Evolutionary conservation across 2,888 invertebrate species (phyloP), one percentile per base, ranked within the genome.

Genomic region (Hylaea fasciaria): DNA sequence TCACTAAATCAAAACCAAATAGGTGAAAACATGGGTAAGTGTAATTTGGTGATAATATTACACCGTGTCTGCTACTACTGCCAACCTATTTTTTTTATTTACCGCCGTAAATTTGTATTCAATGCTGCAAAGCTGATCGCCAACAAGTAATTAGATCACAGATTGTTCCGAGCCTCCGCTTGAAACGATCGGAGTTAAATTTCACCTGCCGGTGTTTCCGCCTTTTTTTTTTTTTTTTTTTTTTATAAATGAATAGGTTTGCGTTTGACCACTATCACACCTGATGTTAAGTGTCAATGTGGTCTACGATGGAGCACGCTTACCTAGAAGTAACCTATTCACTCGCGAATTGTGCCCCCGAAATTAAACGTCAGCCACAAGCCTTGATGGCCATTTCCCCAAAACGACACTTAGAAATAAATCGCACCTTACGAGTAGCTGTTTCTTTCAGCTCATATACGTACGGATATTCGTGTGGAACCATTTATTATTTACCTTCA

Each of bases 341-440:
- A n/a, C n/a, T n/a, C n/a, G n/a, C 39, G 59, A 64, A 69, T 72
- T 73, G 75, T 77, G 70, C 73, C 52, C 65, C 64, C 56, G 66
- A 74, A 82, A 80, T 81, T 69, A 78, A 77, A 80, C 64, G 82
- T 79, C 81, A 77, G 52, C 65, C 65, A 62, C 76, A 81, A 67
- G 60, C 66, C 41, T 58, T 60, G 37, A 65, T 62, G 55, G 54
- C 58, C 40, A 69, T 68, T 71, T 67, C 50, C 66, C 59, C 57
- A 66, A 64, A 61, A 43, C 50, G 48, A 57, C 29, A 50, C 56
- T 45, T 41, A 40, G 41, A 53, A 48, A 53, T 41, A 50, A 32
- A 29, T 57, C 22, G 29, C 41, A 13, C 14, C 41, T 47, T 29
- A n/a, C n/a, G n/a, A n/a, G n/a, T n/a, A 14, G 14, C 17, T 40